These are phyloP conservation scores for Brachypodius melanocephalos DNA, from an alignment of 2,113 vertebrate species.

Conservation along the genomic window DNA sequence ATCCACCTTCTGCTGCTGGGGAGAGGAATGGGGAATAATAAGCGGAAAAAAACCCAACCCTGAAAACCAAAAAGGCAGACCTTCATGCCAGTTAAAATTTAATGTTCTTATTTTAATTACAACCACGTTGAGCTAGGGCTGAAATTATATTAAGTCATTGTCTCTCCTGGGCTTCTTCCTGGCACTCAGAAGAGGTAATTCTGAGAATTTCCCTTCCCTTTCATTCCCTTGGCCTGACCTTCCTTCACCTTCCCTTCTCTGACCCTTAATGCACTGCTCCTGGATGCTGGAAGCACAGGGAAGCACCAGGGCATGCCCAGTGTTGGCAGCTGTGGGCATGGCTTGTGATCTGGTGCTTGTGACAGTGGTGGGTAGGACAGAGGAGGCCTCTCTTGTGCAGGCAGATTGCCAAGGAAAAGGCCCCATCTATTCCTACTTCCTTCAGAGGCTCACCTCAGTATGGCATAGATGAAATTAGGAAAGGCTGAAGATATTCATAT, in stretches of 20 bases:
- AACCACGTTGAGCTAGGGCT: neutral
- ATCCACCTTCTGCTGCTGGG: neutral
- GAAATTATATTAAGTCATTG: neutral
- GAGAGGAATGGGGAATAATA: neutral
- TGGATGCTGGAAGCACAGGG: neutral
- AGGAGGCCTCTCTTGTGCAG: neutral
- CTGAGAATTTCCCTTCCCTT: neutral
- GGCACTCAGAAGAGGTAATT: neutral
- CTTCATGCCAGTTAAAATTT: neutral
- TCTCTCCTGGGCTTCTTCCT: neutral
- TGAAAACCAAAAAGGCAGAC: neutral
- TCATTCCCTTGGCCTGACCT: neutral
- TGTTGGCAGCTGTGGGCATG: neutral
- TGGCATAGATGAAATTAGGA: neutral
- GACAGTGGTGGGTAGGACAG: neutral
- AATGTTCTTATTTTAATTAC: neutral
- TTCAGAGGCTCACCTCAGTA: neutral
- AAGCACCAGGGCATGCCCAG: neutral
- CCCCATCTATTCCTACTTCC: neutral
- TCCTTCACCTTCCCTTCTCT: neutral
- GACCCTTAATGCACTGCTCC: neutral
- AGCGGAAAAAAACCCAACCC: fast-evolving
- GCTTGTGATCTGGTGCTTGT: neutral
- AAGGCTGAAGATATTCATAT: neutral
- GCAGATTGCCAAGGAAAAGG: neutral